Evolutionary conservation across 1,140 invertebrate species (phyloP), one percentile per base, ranked within the genome.

Genomic region (Macrobrachium nipponense): DNA sequence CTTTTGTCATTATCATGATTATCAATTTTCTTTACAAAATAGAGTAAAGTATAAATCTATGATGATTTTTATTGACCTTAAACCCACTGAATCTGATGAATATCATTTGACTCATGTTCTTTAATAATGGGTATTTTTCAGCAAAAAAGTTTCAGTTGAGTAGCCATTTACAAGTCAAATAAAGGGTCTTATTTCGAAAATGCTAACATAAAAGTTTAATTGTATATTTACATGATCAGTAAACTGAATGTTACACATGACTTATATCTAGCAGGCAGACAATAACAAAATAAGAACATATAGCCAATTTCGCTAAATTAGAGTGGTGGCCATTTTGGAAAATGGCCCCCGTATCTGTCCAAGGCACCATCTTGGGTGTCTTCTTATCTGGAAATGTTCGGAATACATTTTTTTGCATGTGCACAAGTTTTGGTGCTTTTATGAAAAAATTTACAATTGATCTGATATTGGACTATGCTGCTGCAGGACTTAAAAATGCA

Each of bases 291-390:
- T 66, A 66, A 66, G 64, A 66, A 5, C 64, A 66, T 66, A 23
- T 66, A 66, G 64, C 64, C 64, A 5, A 66, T 66, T 66, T 66
- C 15, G 17, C 64, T 66, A 66, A 8, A 66, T 5, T 66, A 14
- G 64, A 66, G 12, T 66, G 64, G 64, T 7, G 64, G 64, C 18
- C 64, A 66, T 66, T 66, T 11, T 66, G 64, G 64, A 66, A 66
- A 66, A 66, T 17, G 17, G 17, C 64, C 17, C 5, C 17, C 8
- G 15, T n/a, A 66, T 5, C 17, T 66, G 64, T 66, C 64, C 11
- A 66, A 66, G 64, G 23, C 11, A 23, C 64, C 5, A 66, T 66
- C 23, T 8, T 7, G 3, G 64, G 64, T 66, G 18, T 5, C 23
- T 66, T 5, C 23, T 0, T 66, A 66, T 66, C 64, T 23, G 8